Percentiles rank a stretch among this genome's conserved stretches.
phyloP scores from a whole-genome alignment of 2,797 vertebrate genomes.

The Sebastes ruberrimus region DNA sequence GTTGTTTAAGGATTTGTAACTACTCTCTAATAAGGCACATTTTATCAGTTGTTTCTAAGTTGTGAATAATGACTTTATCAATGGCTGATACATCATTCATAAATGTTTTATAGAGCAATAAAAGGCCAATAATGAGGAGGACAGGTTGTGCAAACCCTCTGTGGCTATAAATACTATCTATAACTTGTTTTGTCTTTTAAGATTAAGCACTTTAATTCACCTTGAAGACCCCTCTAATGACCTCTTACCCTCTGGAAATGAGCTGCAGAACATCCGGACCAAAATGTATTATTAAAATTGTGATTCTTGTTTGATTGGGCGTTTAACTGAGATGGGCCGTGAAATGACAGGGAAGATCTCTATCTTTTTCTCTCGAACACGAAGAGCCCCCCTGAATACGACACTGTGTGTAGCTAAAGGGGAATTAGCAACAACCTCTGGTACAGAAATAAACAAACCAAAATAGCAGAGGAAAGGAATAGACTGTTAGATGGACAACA shows the following conservation, averaged over 20 bases:
- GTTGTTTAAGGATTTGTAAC: neutral
- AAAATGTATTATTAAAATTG: neutral
- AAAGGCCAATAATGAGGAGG: neutral
- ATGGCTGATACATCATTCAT: neutral
- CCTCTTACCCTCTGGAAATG: neutral
- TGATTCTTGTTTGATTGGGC: neutral
- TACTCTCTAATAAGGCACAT: neutral
- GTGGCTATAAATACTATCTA: too few relatives aligned
- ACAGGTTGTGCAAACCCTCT: neutral
- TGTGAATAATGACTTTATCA: neutral
- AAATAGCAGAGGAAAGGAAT: slow-evolving; percentile 69
- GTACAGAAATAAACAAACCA: slow-evolving; percentile 69
- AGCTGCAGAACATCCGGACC: neutral
- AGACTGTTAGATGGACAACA: slow-evolving; percentile 50
- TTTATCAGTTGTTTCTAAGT: neutral
- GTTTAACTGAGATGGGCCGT: neutral
- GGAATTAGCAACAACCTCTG: slow-evolving; percentile 68
- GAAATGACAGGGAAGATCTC: slow-evolving; percentile 21
- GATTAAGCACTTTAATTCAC: neutral
- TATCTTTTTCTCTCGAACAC: neutral
- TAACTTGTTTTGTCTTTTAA: neutral
- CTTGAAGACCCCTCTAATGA: neutral
- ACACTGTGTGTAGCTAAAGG: slow-evolving; percentile 63
- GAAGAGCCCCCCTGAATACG: slow-evolving; percentile 47
- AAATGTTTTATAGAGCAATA: neutral